phyloP scores from a whole-genome alignment of 2,797 vertebrate species.

The Gorsachius magnificus region DNA sequence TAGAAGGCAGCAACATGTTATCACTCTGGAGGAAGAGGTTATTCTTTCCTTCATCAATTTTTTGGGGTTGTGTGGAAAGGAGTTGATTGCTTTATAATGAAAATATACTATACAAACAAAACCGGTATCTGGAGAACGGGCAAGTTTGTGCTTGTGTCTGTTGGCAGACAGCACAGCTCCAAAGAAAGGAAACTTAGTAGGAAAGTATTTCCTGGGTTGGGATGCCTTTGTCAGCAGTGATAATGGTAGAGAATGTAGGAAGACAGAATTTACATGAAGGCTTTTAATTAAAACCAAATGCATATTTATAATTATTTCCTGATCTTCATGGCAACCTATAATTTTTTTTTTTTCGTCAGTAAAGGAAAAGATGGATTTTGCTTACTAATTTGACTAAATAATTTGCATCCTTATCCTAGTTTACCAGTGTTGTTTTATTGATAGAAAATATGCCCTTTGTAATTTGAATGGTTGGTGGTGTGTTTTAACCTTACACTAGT shows the following conservation, averaged over 20 bases:
- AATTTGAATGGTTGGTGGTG: background rate
- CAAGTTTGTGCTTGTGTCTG: background rate
- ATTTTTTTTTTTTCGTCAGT: background rate
- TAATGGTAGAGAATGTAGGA: background rate
- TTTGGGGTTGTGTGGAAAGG: background rate
- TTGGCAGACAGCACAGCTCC: background rate
- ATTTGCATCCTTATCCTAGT: background rate
- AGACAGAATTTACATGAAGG: background rate
- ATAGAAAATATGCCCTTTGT: background rate
- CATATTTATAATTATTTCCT: conserved; percentile 3
- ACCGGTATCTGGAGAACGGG: background rate
- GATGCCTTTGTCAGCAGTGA: background rate
- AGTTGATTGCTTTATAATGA: background rate
- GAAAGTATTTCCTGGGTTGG: background rate
- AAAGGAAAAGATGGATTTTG: background rate
- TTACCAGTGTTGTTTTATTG: background rate
- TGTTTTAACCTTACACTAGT: background rate
- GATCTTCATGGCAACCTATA: background rate
- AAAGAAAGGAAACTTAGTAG: background rate
- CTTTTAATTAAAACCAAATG: conserved; percentile 26
- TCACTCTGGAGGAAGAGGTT: background rate
- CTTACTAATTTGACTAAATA: background rate
- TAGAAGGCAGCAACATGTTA: background rate
- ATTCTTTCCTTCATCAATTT: background rate
- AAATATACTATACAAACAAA: background rate